Base-by-base conservation (phyloP, 2,888 invertebrate species). In the Melolontha melolontha region DNA sequence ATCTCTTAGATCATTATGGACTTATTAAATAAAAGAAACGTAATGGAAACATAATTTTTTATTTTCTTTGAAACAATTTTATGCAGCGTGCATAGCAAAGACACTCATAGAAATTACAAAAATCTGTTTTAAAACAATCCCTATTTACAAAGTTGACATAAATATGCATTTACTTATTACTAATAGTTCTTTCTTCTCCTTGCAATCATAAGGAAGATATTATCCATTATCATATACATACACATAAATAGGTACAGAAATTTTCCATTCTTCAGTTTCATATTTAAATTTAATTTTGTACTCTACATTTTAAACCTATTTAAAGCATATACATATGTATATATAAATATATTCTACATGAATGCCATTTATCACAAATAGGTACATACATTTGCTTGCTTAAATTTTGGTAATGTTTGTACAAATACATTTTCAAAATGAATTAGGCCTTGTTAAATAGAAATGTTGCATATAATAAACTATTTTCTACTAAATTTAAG, bases 81-180 rank as follows among this genome's bases (percentile, higher is more conserved):
- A 65, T 65, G 74, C 68, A 72, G 75, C 74, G 75, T 75, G 75
- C 75, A 74, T 73, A 74, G 73, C 75, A 72, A 73, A 71, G 67
- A 72, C 72, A 72, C 69, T 69, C 71, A 73, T 72, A 73, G 67
- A 72, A 71, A 68, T 73, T 73, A 73, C 72, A 73, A 73, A 73
- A 73, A 73, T 73, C 16, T 47, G 12, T 47, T 44, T 59, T 44
- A 44, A 59, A 59, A 59, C 59, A 59, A 59, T 59, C 44, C 59
- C 59, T 59, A 59, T 59, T 44, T 59, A 59, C 59, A 59, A 59
- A 59, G 59, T 59, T 42, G 44, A 59, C 59, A 59, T 59, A 59
- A 59, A 59, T 59, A 44, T 29, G 59, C 59, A 44, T 59, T 59
- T 54, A 40, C 12, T 40, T 40, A 17, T 17, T 40, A 27, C 12